Evolutionary conservation across 2,113 vertebrate species (phyloP).

Genomic region (Tinamus guttatus): DNA sequence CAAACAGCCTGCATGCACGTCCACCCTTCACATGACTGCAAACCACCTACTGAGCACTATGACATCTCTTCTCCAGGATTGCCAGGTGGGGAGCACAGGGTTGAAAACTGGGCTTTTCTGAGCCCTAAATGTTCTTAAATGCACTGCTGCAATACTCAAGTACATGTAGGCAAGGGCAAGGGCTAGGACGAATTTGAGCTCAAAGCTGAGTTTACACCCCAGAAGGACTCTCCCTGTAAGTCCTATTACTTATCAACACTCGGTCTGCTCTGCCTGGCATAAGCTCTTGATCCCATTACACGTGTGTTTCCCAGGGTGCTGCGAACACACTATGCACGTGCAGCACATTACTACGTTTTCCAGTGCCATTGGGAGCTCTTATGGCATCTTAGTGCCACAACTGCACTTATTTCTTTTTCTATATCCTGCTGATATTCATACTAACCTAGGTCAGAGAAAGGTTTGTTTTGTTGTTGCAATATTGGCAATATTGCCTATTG

Average conservation of each 20-base stretch:
- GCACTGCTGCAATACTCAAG: neutral
- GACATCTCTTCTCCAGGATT: neutral
- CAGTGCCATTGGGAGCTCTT: neutral
- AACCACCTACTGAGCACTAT: neutral
- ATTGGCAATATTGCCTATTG: too few relatives aligned
- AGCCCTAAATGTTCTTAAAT: neutral
- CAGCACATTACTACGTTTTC: rapidly evolving
- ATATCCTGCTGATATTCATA: neutral
- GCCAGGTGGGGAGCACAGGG: neutral
- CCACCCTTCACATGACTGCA: neutral
- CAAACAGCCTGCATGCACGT: neutral
- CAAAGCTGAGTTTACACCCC: neutral
- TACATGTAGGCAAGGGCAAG: neutral
- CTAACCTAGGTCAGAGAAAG: neutral
- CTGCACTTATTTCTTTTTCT: neutral
- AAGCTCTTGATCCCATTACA: neutral
- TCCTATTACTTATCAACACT: neutral
- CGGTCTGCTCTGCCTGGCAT: neutral
- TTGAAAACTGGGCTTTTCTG: neutral
- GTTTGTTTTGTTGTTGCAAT: neutral
- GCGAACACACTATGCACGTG: too few relatives aligned
- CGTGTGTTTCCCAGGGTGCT: neutral
- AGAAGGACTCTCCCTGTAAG: neutral
- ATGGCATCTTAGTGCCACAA: rapidly evolving
- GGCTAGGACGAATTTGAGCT: neutral